Evolutionary conservation across 2,113 vertebrate genomes (phyloP), one percentile per base, ranked within the genome.

Genomic region (Hystrix brachyura): DNA sequence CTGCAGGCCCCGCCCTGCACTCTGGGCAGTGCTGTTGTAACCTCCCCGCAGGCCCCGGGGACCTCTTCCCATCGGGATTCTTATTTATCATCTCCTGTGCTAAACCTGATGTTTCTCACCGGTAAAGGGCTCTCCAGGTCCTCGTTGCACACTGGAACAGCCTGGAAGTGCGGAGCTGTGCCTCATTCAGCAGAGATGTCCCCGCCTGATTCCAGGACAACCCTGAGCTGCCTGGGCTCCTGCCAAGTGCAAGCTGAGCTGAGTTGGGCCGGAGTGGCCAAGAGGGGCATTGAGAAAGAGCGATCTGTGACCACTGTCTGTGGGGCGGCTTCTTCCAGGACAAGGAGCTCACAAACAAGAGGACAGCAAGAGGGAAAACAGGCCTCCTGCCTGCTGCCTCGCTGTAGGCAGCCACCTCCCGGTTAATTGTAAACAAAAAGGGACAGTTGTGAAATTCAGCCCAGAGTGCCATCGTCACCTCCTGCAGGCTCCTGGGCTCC

Each of bases 1-100:
- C 87, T 53, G 21, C 57, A 7, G 57, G 60, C 71, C 34, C 2
- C 4, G 3, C 92, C 96, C 97, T 43, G 15, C 46, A 78, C 95
- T n/a, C 13, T 90, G 98, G 98, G 95, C 97, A 97, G 98, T 94
- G 97, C 96, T 94, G 21, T 7, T 94, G 97, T 98, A 93, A 98
- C 46, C 80, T 62, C 65, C 94, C 48, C 97, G 13, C 55, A 85
- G 92, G 95, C 69, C 78, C 82, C 32, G 78, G 96, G 91, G 91
- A 92, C 72, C 92, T 69, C 38, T 23, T 7, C 65, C 87, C 59
- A 86, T 72, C 25, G 25, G 17, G 21, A 17, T 76, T 69, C 84
- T 86, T 93, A 29, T 85, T 97, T 97, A 87, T 96, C 34, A 62
- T 67, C 84, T 67, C 76, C 79, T 64, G 48, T 23, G 89, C 38